Evolutionary conservation across 2,888 invertebrate species (phyloP).

Genomic region (Dendrolimus houi): DNA sequence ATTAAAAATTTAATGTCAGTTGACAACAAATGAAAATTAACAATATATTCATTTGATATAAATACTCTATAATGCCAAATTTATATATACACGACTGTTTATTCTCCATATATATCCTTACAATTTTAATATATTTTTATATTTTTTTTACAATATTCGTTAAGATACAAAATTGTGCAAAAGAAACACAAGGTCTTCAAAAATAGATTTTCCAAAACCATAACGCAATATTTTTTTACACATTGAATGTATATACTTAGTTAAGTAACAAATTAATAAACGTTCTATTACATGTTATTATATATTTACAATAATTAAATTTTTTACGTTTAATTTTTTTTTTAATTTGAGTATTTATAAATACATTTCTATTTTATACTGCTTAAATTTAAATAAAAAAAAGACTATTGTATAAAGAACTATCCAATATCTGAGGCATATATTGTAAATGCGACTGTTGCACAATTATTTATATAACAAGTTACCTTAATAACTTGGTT

Average conservation of each 20-base stretch:
- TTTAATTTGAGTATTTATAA: slow-evolving; percentile 6
- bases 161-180: no score
- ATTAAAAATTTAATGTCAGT: neutral
- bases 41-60: no score
- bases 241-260: no score
- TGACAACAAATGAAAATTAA: no score
- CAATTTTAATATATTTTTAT: no score
- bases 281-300: neutral
- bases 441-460: neutral
- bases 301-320: neutral
- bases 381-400: neutral
- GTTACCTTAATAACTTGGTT: no score
- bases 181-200: neutral
- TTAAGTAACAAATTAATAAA: no score
- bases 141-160: no score
- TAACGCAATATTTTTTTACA: neutral
- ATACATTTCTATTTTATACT: slow-evolving; percentile 2
- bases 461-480: neutral
- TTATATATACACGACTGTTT: no score
- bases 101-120: no score
- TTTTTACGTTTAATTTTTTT: neutral
- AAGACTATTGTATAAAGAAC: neutral
- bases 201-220: neutral
- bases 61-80: no score
- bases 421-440: neutral